phyloP scores from a whole-genome alignment of 2,113 vertebrate species.

The Lasiurus borealis region DNA sequence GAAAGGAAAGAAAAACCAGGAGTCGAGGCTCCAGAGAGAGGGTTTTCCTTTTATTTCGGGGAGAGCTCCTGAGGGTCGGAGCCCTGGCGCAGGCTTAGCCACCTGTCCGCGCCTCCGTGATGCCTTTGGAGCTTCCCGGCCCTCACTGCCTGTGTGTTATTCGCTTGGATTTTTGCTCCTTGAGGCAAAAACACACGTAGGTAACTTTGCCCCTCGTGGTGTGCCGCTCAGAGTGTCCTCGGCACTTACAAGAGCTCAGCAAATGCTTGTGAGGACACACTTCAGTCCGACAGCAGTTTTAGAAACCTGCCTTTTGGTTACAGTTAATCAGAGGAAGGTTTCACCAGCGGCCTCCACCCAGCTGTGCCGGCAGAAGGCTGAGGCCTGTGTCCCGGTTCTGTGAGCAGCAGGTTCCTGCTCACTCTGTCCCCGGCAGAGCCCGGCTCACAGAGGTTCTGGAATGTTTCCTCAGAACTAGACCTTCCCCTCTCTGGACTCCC shows the following conservation, averaged over 20 bases:
- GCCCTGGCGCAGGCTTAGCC: too few species aligned
- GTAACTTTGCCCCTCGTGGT: background rate
- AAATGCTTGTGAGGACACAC: background rate
- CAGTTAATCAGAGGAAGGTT: background rate
- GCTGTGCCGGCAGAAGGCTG: background rate
- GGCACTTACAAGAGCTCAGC: background rate
- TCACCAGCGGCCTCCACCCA: background rate
- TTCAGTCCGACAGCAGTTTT: background rate
- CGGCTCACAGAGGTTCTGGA: background rate
- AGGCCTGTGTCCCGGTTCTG: too few species aligned
- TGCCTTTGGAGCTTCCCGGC: too few species aligned
- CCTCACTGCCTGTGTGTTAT: background rate
- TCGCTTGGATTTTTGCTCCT: background rate
- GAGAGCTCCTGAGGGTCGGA: background rate
- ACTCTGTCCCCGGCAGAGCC: background rate
- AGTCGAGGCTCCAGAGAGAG: background rate
- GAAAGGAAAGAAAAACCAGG: background rate
- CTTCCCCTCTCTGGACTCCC: background rate
- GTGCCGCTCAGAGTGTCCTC: background rate
- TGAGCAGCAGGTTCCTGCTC: background rate
- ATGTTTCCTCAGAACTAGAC: background rate
- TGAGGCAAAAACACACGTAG: background rate
- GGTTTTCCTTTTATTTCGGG: background rate
- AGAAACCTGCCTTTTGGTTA: background rate
- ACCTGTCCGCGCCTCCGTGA: background rate